Percentiles rank a stretch among this genome's conserved stretches.
Evolutionary conservation across 2,888 invertebrate species (phyloP).

Genomic region (Pinctada fucata): DNA sequence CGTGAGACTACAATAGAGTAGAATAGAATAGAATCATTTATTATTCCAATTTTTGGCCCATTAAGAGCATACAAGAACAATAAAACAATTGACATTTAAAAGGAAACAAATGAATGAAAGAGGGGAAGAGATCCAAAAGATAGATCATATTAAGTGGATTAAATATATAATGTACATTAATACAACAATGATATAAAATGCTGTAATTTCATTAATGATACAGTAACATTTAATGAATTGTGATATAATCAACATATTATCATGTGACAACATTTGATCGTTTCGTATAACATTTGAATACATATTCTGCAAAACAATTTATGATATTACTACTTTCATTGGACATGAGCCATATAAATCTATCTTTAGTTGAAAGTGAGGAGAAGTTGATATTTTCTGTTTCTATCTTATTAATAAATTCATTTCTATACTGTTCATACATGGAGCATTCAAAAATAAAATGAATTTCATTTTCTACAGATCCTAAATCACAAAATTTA

Average conservation of each 20-base stretch:
- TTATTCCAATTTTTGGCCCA: background rate
- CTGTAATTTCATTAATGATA: no score
- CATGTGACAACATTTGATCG: background rate
- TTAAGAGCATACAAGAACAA: background rate
- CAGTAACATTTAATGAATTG: no score
- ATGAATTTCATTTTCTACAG: constrained; percentile 1
- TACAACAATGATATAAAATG: no score
- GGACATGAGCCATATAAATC: background rate
- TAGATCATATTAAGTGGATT: background rate
- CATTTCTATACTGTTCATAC: background rate
- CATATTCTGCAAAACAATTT: background rate
- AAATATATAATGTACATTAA: no score
- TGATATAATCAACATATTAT: no score
- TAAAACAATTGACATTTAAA: background rate
- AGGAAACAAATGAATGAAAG: background rate
- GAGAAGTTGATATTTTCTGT: background rate
- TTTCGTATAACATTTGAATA: background rate
- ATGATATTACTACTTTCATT: background rate
- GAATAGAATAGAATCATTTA: background rate
- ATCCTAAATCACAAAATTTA: background rate
- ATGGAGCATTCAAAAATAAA: background rate
- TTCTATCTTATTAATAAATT: background rate
- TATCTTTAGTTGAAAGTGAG: background rate
- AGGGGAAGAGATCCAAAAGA: constrained; percentile 1
- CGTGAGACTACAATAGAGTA: background rate